Percentiles rank a stretch among this genome's conserved stretches.
phyloP scores from a whole-genome alignment of 1,140 invertebrate genomes.

The Triops cancriformis region DNA sequence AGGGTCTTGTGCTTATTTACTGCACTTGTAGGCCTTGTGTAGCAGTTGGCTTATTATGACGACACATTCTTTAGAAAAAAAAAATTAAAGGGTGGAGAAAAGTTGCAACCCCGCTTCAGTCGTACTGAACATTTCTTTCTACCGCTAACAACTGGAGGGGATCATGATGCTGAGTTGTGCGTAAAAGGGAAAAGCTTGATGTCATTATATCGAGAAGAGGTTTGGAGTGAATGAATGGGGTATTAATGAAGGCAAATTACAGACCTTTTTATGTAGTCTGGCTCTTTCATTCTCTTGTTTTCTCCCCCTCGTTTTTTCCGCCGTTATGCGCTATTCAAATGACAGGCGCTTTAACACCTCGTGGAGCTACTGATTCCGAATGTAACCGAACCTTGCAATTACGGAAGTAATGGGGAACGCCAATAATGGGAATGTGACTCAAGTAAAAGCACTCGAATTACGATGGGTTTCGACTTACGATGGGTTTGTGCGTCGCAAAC shows the following conservation, averaged over 20 bases:
- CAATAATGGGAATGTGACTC: no score
- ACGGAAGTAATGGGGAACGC: background rate
- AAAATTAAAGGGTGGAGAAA: background rate
- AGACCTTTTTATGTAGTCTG: background rate
- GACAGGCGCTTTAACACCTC: background rate
- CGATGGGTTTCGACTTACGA: no score
- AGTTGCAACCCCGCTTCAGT: background rate
- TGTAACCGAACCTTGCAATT: background rate
- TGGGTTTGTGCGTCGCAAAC: no score
- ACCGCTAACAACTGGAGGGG: background rate
- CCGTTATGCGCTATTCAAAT: background rate
- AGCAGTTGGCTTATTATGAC: background rate
- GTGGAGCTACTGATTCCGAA: background rate
- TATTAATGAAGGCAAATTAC: slow-evolving; percentile 14
- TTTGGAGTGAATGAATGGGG: slow-evolving; percentile 2
- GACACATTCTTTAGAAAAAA: background rate
- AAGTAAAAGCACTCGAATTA: no score
- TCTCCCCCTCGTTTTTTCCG: background rate
- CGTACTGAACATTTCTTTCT: background rate
- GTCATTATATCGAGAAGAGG: slow-evolving; percentile 6
- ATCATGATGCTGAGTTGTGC: background rate
- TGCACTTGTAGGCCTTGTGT: background rate
- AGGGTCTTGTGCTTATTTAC: background rate
- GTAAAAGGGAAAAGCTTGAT: background rate
- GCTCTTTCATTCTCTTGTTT: background rate